Conservation (phyloP, 2,888 invertebrate genomes). For the Epistrophe grossulariae region DNA sequence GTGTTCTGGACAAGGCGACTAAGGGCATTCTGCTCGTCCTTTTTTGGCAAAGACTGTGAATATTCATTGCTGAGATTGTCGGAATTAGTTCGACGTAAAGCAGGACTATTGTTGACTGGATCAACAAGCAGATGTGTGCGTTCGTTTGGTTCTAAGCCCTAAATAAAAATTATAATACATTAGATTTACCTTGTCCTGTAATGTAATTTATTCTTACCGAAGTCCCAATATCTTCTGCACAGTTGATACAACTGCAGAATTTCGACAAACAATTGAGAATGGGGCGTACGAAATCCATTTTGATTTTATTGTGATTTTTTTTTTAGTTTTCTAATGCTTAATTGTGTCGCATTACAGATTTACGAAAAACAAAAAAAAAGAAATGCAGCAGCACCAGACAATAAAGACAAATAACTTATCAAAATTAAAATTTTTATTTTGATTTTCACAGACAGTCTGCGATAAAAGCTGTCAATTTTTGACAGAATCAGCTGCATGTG, state of each 20-base stretch:
- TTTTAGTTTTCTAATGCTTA: conserved; percentile 39
- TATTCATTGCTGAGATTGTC: conserved; percentile 87
- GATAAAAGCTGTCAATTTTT: conserved; percentile 36
- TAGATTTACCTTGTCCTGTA: background rate
- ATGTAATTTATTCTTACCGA: conserved; percentile 78
- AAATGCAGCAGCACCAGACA: conserved; percentile 53
- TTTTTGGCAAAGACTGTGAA: conserved; percentile 88
- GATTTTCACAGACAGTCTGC: conserved; percentile 52
- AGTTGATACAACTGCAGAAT: conserved; percentile 82
- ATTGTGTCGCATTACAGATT: conserved; percentile 64
- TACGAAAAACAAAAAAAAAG: conserved; percentile 48
- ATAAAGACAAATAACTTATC: conserved; percentile 67
- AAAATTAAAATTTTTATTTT: conserved; percentile 65
- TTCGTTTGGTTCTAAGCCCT: conserved; percentile 86
- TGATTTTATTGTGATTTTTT: conserved; percentile 2
- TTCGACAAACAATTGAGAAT: conserved; percentile 81
- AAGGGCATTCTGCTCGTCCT: conserved; percentile 96
- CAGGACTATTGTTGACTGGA: conserved; percentile 90
- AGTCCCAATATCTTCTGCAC: conserved; percentile 81
- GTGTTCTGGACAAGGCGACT: conserved; percentile 95
- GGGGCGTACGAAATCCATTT: conserved; percentile 82
- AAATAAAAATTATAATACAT: conserved; percentile 1
- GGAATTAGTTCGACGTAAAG: conserved; percentile 89
- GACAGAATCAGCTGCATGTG: conserved; percentile 65
- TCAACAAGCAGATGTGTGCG: conserved; percentile 92